Evolutionary conservation across 2,888 invertebrate species (phyloP), one percentile per base, ranked within the genome.

Genomic region (Scaptomyza caliginosa): DNA sequence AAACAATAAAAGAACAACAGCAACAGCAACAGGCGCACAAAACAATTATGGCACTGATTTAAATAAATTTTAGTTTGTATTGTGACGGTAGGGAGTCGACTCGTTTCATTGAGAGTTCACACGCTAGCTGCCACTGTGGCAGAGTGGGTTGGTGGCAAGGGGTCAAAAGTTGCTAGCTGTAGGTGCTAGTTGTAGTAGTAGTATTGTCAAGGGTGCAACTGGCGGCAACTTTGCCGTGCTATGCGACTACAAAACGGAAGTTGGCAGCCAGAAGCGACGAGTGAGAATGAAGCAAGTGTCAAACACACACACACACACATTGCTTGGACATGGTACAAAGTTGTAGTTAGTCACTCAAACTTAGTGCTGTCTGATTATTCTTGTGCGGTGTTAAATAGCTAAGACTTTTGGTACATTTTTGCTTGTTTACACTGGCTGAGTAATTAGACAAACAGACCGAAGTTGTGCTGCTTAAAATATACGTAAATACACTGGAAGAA

Each of bases 1-100:
- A 52, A 64, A 49, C 38, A 55, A 62, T 56, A 42, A 40, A 50
- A 24, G 19, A 34, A 23, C 7, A 57, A 30, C 32, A 57, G 19
- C 48, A 59, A 56, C 50, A 45, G 77, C 77, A 82, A 77, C 72
- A 85, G 72, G 85, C 82, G 49, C 36, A 69, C 68, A 73, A 68
- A 81, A 81, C 81, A 84, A 81, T 81, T 81, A 81, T 81, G 77
- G 81, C 73, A 64, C 57, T 73, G 81, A 81, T 81, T 81, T 84
- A 77, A 84, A 81, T 81, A 84, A 81, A 81, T 84, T 81, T 62
- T 51, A 71, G 75, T 67, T 75, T 40, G 66, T 43, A 36, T n/a
- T n/a, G n/a, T n/a, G n/a, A 36, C 11, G 39, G 38, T n/a, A n/a
- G n/a, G n/a, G n/a, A 57, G 69, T 65, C 55, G 63, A 40, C 60